Evolutionary conservation across 2,888 invertebrate species (phyloP), one percentile per base, ranked within the genome.

Genomic region (Polylopha cassiicola): DNA sequence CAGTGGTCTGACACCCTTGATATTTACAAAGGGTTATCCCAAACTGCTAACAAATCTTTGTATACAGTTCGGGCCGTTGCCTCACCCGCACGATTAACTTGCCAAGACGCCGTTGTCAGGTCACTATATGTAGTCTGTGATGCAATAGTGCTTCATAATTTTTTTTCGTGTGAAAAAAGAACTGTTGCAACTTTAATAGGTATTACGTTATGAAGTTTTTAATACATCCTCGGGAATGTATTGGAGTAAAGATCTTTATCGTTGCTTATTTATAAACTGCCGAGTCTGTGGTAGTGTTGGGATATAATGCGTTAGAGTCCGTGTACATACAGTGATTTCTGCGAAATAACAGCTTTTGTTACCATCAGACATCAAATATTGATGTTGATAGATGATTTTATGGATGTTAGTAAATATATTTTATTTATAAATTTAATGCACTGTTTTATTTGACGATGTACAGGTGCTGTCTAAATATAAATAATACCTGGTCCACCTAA

Each of bases 351-450:
- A 48, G 50, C 52, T 53, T 54, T 61, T 58, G 58, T 64, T 63
- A 60, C 55, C 56, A 59, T 51, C 51, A 51, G 43, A 47, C 46
- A 47, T 43, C 46, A 61, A 58, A 56, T 65, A 62, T 61, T 62
- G 53, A 65, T 65, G 57, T 63, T 63, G 63, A 59, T 64, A 70
- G 64, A 71, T 65, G 63, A 65, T 62, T 71, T 64, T 71, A 72
- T 70, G 70, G 67, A 68, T 57, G 70, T 77, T 75, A 74, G 73
- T 67, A 55, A 81, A 78, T 80, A 79, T 75, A 81, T 78, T 78
- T 76, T 78, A 78, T 64, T 70, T 66, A 74, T 61, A 68, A 63
- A 61, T 55, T 52, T 59, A 29, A n/a, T 18, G 32, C 36, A 37
- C 46, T 47, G 47, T 62, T 65, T 69, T 60, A 61, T 61, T 67